Evolutionary conservation across 35 echinoderm and acorn worm genomes (phyloP), one percentile per base, ranked within the genome.

Genomic region (Nesometra sesokonis): DNA sequence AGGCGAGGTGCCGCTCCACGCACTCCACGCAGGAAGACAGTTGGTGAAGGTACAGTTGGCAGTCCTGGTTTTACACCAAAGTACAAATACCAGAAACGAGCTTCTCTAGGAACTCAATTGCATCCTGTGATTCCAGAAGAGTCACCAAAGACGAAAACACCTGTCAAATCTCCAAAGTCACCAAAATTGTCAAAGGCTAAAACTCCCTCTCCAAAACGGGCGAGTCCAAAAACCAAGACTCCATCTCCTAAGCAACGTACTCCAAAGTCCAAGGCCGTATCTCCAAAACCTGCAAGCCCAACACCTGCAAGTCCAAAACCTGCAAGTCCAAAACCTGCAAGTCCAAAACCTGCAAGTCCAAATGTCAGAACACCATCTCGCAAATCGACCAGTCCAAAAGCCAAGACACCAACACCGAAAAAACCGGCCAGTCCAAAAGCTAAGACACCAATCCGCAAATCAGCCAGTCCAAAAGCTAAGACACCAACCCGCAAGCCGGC

Each of bases 1-100:
- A 89, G 91, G 21, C 88, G 90, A 39, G 96, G 96, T 80, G 85
- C 93, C 36, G 85, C 92, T 19, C 96, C 96, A 78, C n/a, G n/a
- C n/a, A n/a, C n/a, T n/a, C 83, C 36, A 8, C 43, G 86, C 43
- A 77, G 84, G 3, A 85, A 88, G 39, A 94, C 96, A 52, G 77
- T 97, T 19, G 83, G 91, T 83, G 89, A 87, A 7, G 30, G 79
- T 0, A 33, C 81, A 36, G n/a, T 19, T 31, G 67, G 17, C 21
- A 38, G 52, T 67, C 46, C 57, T 57, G 83, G 32, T 87, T 87
- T 46, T 86, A 91, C 17, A 89, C 32, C 34, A 78, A 52, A 80
- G 33, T 87, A 43, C 82, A 77, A 46, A 89, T 91, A 80, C 89
- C n/a, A 85, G 52, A 90, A 92, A 17, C 84, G 96, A 17, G 76